Conservation (phyloP, 2,888 invertebrate species). For the Rutpela maculata region DNA sequence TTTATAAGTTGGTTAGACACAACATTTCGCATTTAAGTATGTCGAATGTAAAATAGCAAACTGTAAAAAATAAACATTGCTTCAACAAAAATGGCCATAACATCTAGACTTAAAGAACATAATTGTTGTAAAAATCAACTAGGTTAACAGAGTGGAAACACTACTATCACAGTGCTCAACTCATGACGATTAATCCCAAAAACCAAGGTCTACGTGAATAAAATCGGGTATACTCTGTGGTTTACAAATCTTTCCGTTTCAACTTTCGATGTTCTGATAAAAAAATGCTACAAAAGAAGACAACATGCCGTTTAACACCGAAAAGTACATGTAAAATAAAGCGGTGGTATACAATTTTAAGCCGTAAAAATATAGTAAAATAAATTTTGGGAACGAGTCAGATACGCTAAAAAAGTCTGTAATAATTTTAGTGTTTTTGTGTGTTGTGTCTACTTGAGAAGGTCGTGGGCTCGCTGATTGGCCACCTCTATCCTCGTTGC, state of each 20-base stretch:
- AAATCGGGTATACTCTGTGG: neutral
- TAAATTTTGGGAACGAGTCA: slow-evolving; percentile 56
- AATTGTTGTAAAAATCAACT: neutral
- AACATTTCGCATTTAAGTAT: no score
- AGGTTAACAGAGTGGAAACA: no score
- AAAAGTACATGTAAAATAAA: neutral
- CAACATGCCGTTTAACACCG: neutral
- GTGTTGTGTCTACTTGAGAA: slow-evolving; percentile 86
- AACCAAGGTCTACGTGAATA: neutral
- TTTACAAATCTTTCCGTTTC: neutral
- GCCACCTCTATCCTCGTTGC: slow-evolving; percentile 97
- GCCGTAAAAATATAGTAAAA: neutral
- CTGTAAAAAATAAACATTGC: neutral
- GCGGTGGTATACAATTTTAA: neutral
- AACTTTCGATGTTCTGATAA: neutral
- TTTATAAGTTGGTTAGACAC: no score
- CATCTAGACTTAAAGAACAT: neutral
- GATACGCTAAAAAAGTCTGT: slow-evolving; percentile 52
- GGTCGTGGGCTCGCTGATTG: slow-evolving; percentile 97
- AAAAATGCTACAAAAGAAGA: neutral
- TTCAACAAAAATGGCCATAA: neutral
- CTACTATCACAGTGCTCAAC: no score
- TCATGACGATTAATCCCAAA: neutral
- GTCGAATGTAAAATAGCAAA: neutral
- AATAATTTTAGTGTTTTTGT: slow-evolving; percentile 65